Percentiles rank a stretch among this genome's conserved stretches.
Conservation (phyloP, 2,113 vertebrate species). For the Rostratula benghalensis region DNA sequence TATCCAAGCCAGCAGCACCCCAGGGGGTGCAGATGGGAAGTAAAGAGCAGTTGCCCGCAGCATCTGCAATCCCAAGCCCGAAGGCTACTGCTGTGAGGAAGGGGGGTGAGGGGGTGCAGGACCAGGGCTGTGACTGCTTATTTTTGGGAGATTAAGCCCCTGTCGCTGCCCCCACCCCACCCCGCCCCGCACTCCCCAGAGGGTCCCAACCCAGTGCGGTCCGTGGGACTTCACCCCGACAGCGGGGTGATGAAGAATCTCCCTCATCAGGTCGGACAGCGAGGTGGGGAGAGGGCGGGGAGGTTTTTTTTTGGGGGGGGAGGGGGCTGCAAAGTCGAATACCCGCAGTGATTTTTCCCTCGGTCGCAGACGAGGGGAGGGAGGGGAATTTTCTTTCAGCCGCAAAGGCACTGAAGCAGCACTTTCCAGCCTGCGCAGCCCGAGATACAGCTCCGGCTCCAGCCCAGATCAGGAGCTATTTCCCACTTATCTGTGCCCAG, state of each 20-base stretch:
- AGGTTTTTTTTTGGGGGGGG: background rate
- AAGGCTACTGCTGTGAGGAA: background rate
- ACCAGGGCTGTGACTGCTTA: rapidly evolving
- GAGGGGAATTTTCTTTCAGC: background rate
- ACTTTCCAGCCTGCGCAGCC: background rate
- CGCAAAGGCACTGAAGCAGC: background rate
- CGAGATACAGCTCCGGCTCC: background rate
- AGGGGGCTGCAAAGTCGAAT: rapidly evolving
- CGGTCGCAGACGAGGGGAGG: background rate
- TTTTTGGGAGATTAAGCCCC: background rate
- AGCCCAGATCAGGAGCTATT: background rate
- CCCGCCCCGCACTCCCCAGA: background rate
- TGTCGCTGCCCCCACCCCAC: background rate
- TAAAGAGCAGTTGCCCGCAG: background rate
- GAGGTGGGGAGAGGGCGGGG: too few species aligned
- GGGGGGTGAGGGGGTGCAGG: too few species aligned
- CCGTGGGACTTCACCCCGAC: background rate
- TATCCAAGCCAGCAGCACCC: slow-evolving; percentile 29
- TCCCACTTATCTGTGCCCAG: background rate
- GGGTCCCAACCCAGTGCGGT: background rate
- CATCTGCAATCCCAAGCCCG: background rate
- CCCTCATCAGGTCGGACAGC: background rate
- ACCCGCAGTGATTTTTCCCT: background rate
- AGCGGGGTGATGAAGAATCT: background rate
- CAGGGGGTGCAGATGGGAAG: background rate